A percentile compares a stretch with the other conserved stretches of the same genome.
Evolutionary conservation across 2,888 invertebrate genomes (phyloP).

Genomic region (Napeogenes sylphis): DNA sequence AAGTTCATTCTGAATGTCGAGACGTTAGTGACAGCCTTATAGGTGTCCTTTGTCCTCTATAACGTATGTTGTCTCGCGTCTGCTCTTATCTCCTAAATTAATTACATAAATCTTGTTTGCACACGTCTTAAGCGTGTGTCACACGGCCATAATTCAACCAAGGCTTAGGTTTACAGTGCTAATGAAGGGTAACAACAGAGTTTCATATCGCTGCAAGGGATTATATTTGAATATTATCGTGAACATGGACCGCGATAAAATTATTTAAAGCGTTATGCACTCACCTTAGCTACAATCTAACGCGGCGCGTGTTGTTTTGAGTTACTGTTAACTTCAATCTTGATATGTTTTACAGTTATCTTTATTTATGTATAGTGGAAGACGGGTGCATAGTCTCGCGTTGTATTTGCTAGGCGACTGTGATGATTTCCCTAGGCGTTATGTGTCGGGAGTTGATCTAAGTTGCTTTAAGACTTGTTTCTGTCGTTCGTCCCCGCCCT

Average conservation of each 20-base stretch:
- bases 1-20: conserved; percentile 25
- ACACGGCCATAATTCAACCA: conserved; percentile 71
- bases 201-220: conserved; percentile 32
- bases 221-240: conserved; percentile 15
- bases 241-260: background rate
- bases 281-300: background rate
- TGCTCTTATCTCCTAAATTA: conserved; percentile 76
- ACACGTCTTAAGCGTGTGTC: conserved; percentile 76
- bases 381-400: background rate
- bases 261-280: background rate
- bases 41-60: conserved; percentile 57
- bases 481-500: background rate
- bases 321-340: background rate
- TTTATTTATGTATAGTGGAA: conserved; percentile 1
- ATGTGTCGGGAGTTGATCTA: conserved; percentile 25
- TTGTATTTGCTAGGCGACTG: conserved; percentile 35
- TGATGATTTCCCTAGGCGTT: conserved; percentile 70
- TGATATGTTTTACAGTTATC: conserved; percentile 4
- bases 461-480: conserved; percentile 28
- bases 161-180: conserved; percentile 66
- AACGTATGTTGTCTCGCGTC: conserved; percentile 62
- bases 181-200: conserved; percentile 65
- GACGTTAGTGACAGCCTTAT: conserved; percentile 37
- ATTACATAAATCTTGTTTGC: conserved; percentile 78
- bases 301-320: background rate